Conservation (phyloP, 2,797 vertebrate species). For the Girardinus metallicus region DNA sequence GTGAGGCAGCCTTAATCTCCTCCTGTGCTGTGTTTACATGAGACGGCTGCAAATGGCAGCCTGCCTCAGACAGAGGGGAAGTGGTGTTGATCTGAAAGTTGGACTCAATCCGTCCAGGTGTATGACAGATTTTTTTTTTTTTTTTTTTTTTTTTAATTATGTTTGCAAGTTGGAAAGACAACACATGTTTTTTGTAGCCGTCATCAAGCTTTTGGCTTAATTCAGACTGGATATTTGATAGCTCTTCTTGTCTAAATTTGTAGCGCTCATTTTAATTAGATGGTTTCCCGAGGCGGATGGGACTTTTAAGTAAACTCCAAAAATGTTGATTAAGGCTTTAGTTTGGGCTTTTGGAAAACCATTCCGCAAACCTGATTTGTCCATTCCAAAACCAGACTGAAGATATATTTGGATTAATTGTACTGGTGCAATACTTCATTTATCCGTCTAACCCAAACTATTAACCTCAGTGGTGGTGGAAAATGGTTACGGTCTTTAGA, state of each 20-base stretch:
- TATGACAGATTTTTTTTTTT: slow-evolving; percentile 8
- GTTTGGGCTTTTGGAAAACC: background rate
- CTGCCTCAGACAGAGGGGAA: slow-evolving; percentile 67
- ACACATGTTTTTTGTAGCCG: background rate
- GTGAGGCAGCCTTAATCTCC: slow-evolving; percentile 75
- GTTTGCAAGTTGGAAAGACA: background rate
- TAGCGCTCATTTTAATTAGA: background rate
- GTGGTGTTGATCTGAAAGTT: slow-evolving; percentile 63
- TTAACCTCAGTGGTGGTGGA: background rate
- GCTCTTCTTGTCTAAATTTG: background rate
- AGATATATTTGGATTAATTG: background rate
- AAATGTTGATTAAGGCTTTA: background rate
- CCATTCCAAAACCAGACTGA: background rate
- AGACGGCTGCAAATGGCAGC: slow-evolving; percentile 68
- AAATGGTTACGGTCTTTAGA: background rate
- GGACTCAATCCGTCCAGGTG: slow-evolving; percentile 44
- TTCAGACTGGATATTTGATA: background rate
- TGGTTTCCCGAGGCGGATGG: background rate
- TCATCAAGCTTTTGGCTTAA: background rate
- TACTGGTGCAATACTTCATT: background rate
- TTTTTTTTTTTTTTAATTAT: background rate
- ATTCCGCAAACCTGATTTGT: background rate
- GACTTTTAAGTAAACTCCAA: background rate
- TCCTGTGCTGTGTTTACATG: slow-evolving; percentile 72
- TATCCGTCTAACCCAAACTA: background rate